Evolutionary conservation across 2,797 vertebrate species (phyloP), one percentile per base, ranked within the genome.

Genomic region (Rhyacichthys aspro): DNA sequence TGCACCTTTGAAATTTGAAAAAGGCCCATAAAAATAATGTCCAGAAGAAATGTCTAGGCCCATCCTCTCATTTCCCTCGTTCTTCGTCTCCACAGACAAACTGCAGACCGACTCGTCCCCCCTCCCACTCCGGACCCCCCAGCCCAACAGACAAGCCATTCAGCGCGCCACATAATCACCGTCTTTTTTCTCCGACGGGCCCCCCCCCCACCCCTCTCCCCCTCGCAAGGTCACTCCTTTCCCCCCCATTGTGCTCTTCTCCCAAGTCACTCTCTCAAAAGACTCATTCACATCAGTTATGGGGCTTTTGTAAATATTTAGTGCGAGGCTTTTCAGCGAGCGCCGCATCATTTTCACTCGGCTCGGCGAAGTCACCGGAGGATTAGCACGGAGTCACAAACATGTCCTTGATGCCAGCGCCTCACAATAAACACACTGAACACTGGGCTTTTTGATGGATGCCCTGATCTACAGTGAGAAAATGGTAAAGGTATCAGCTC

Each of bases 221-320:
- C 50, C 48, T 59, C n/a, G 47, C 84, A 89, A 89, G 86, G 87
- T 88, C 83, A 87, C 77, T 83, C 67, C 63, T 80, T 6, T 28
- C 7, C 23, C 72, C 76, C 43, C 79, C 71, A 85, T 85, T 85
- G 82, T 86, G 81, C 42, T 68, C n/a, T 73, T 28, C 67, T 76
- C 73, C 70, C 42, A 33, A 73, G 70, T 72, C 72, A 15, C 66
- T 76, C 66, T 76, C 72, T 84, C 72, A 78, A 74, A 82, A 84
- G 80, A 53, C 79, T 78, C 80, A 79, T 87, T 87, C 79, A 74
- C 69, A 84, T 84, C 72, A 79, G 70, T 85, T 86, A 75, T 78
- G 74, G 45, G 61, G 78, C 79, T 82, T 88, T 85, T 79, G 86
- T 88, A 86, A 89, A 89, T 87, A 89, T 89, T 87, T 88, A 86